Evolutionary conservation across 92 coral and sea anemone species (phyloP), one percentile per base, ranked within the genome.

Genomic region (Meandrina meandrites): DNA sequence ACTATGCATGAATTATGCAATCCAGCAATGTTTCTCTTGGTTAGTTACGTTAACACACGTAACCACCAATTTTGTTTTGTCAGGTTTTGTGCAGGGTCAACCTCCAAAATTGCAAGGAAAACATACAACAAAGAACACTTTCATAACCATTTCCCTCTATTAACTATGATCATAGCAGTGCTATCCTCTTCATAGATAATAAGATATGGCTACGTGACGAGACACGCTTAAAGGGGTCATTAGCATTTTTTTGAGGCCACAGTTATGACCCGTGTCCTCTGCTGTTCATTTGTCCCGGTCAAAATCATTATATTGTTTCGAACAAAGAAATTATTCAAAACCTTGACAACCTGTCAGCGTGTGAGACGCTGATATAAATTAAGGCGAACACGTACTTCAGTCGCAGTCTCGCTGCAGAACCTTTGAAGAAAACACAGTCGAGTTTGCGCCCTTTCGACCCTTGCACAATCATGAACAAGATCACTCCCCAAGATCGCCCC

Each of bases 401-500:
- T 18, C 0, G 45, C 48, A 73, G 78, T 73, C 15, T 40, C 12
- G 45, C 78, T 17, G 28, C 78, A 36, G n/a, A 30, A 37, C 78
- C 27, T 17, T 35, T 18, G 48, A 37, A 34, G 71, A 28, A 30
- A 28, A 35, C 35, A 9, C n/a, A n/a, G n/a, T 66, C 71, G 31
- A 27, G 1, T 66, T 40, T 18, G 48, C n/a, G 48, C 5, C 15
- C 78, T 73, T 22, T 5, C 36, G 78, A 37, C 31, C 10, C 27
- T 30, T 37, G 50, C 14, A 24, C 50, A 73, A 85, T 1, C 82
- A 89, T 84, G 91, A 85, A 83, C 64, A 78, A 22, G 21, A 68
- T 80, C 48, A 31, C 14, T 5, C 90, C 90, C 8, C 87, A 90
- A 75, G 90, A 90, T 21, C 92, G 90, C 12, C 92, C 92, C 32